Evolutionary conservation across 2,113 vertebrate genomes (phyloP).

Genomic region (Melanostigma gelatinosum): DNA sequence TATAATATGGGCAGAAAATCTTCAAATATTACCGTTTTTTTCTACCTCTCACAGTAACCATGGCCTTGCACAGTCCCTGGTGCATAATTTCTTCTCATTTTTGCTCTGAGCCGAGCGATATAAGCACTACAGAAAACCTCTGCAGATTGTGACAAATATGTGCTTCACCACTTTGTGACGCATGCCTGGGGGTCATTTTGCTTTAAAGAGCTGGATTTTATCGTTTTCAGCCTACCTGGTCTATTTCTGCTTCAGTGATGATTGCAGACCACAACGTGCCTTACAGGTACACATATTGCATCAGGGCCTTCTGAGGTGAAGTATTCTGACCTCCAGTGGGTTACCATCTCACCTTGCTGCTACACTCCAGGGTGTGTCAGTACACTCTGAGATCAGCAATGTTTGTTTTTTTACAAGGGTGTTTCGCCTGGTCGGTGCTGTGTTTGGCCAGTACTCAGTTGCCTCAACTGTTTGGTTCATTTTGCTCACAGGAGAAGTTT

Average conservation of each 20-base stretch:
- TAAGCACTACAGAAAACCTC: constrained; percentile 16
- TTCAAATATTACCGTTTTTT: constrained; percentile 12
- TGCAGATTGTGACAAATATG: background rate
- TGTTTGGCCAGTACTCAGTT: background rate
- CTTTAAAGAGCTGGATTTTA: constrained; percentile 5
- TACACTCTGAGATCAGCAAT: background rate
- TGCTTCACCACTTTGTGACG: background rate
- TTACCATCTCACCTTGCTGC: background rate
- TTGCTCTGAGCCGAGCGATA: constrained; percentile 3
- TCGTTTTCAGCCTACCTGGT: background rate
- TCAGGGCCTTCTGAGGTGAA: background rate
- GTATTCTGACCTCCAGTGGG: background rate
- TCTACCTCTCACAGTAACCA: background rate
- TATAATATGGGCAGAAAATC: constrained; percentile 12
- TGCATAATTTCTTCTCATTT: constrained; percentile 34
- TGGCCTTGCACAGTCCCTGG: constrained; percentile 17
- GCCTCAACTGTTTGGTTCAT: background rate
- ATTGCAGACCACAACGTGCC: background rate
- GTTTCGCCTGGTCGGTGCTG: background rate
- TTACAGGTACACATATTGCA: background rate
- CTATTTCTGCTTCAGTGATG: constrained; percentile 16
- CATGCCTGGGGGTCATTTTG: background rate
- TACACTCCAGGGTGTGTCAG: background rate
- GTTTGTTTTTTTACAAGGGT: background rate
- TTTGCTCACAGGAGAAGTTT: background rate